These are phyloP conservation scores for Pilophorus perplexus DNA, from an alignment of 2,888 invertebrate species.

Conservation along the genomic window DNA sequence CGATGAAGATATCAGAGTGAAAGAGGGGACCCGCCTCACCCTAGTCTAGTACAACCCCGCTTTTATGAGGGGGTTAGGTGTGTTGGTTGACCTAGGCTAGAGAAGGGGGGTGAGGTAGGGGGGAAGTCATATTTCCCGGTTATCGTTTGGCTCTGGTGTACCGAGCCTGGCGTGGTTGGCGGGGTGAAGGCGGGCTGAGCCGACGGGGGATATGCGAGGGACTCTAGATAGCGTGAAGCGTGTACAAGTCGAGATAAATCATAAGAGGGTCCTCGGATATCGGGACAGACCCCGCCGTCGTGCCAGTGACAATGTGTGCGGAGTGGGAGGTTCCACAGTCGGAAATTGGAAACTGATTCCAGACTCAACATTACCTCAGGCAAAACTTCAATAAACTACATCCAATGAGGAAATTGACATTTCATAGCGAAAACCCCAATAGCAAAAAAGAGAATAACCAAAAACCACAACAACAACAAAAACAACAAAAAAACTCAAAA, in stretches of 20 bases:
- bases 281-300: neutral
- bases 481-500: no score
- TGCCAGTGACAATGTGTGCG: neutral
- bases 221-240: conserved; percentile 19
- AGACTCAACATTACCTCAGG: no score
- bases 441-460: no score
- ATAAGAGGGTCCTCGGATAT: conserved; percentile 30
- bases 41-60: no score
- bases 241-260: conserved; percentile 24
- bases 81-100: neutral
- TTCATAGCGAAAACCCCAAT: no score
- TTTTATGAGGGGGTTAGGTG: no score
- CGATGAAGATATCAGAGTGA: conserved; percentile 18
- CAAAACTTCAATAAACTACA: no score
- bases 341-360: no score
- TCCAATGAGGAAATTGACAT: no score
- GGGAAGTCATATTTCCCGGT: conserved; percentile 31
- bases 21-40: neutral
- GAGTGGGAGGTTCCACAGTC: neutral
- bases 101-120: neutral
- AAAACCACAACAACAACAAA: no score
- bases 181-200: neutral
- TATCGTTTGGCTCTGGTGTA: conserved; percentile 19
- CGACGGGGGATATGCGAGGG: conserved; percentile 15
- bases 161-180: neutral